Evolutionary conservation across 1,140 invertebrate species (phyloP), one percentile per base, ranked within the genome.

Genomic region (Himalopsyche phryganea): DNA sequence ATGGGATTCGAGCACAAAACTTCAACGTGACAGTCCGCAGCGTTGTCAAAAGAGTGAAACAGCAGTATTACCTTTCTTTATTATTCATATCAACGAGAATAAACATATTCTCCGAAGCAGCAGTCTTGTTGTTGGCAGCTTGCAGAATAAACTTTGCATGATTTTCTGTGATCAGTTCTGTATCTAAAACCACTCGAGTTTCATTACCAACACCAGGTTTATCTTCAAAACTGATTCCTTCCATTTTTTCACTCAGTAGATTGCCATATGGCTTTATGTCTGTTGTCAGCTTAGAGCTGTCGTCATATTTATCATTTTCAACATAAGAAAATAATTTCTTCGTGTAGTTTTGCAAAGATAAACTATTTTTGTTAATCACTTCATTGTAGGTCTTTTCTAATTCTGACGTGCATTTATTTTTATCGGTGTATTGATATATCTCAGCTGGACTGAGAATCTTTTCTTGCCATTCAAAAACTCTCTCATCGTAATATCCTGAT

Each of bases 391-490:
- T 63, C 17, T 71, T 50, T 45, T 75, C 70, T 17, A 13, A 51
- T 15, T 74, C 69, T 33, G 68, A 66, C 1, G 59, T 60, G 60
- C 71, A 75, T 44, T 72, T 73, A 28, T 70, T 62, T 15, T 53
- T 41, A 28, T 75, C 66, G 0, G 57, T 59, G 60, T 69, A 76
- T 28, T 65, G 61, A 33, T 70, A 57, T 32, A 70, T 57, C 60
- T 77, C 71, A 61, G 66, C 69, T 6, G 51, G 35, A 50, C 69
- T 71, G 36, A 74, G 75, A 7, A 68, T 58, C 66, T 76, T 78
- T 60, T 75, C 70, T 67, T 78, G 74, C 76, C 76, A 78, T 58
- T 67, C 66, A 49, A 78, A 75, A 50, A 17, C 55, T 17, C 66
- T 63, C 62, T 74, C 71, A 40, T 75, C 66, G 33, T 51, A 52